Base-by-base conservation (phyloP, 2,888 invertebrate genomes). In the Cataglyphis cursor region DNA sequence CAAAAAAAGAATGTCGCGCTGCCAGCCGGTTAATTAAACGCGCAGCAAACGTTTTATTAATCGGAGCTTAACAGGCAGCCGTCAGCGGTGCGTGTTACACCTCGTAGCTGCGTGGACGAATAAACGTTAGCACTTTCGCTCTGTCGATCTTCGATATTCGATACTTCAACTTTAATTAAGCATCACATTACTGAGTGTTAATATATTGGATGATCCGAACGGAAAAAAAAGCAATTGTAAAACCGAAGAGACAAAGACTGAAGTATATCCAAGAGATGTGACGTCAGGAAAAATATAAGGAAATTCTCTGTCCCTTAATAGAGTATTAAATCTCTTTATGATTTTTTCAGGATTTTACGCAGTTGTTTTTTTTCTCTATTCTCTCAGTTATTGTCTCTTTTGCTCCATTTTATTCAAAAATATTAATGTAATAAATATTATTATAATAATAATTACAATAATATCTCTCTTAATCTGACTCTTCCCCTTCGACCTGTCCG, bases 1-100 rank as follows among this genome's bases (percentile, higher is more conserved):
- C 41, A 41, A 28, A 66, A 68, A n/a, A 54, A 41, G 57, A 21
- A 68, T n/a, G 48, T 68, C 68, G 78, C 57, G 6, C 31, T 68
- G 18, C 44, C 41, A 57, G 18, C 4, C 21, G 31, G 41, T 68
- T 78, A 66, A 68, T 68, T 68, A 21, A 66, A 66, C 57, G 28
- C n/a, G 21, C 28, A 68, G 31, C 44, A 12, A 66, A 57, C 9
- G 31, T 41, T 76, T 76, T 65, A 64, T 64, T 76, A 75, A n/a
- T 24, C 51, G 6, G 24, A 21, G 48, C 35, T 61, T 41, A 51
- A 59, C 21, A 9, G 44, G 8, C 28, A 59, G 8, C 28, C 28
- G 15, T 21, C 41, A 51, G 21, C 21, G n/a, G 0, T 28, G 38
- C 15, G 4, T 31, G 12, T 41, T 4, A 6, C 41, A 57, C 18